Evolutionary conservation across 2,113 vertebrate species (phyloP).

Genomic region (Hiodon tergisus): DNA sequence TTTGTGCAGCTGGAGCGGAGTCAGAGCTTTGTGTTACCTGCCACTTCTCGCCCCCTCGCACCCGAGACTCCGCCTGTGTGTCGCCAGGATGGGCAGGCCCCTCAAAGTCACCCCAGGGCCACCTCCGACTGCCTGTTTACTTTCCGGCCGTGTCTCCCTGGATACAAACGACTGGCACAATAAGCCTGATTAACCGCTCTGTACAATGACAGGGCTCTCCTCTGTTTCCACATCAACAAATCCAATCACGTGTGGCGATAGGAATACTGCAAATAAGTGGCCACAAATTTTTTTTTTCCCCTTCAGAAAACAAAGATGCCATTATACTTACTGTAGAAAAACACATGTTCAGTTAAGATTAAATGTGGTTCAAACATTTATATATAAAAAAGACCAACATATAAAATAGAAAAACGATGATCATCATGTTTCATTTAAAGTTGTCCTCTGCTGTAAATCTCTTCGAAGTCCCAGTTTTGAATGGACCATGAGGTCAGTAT

Average conservation of each 20-base stretch:
- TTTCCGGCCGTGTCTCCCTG: constrained; percentile 45
- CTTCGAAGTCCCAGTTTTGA: not conserved
- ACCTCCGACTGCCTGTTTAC: constrained; percentile 42
- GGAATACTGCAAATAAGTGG: not conserved
- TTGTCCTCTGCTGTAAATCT: not conserved
- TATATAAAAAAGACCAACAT: not conserved
- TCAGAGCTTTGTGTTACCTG: constrained; percentile 11
- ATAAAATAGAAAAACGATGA: not conserved
- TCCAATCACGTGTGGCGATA: too few relatives aligned
- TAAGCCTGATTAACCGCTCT: constrained; percentile 7
- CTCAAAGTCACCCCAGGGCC: constrained; percentile 31
- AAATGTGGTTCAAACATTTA: not conserved
- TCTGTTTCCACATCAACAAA: not conserved
- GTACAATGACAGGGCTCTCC: not conserved
- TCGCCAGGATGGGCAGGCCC: constrained; percentile 46
- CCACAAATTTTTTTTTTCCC: not conserved
- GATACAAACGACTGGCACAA: constrained; percentile 43
- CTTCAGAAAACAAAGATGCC: not conserved
- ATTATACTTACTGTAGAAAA: not conserved
- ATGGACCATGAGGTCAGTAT: not conserved
- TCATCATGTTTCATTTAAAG: not conserved
- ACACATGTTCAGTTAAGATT: not conserved
- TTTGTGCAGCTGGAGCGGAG: constrained; percentile 26
- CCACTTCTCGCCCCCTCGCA: not conserved
- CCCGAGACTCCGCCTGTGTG: constrained; percentile 27